phyloP scores from a whole-genome alignment of 1,140 invertebrate species.

The Drosophila baimaii region DNA sequence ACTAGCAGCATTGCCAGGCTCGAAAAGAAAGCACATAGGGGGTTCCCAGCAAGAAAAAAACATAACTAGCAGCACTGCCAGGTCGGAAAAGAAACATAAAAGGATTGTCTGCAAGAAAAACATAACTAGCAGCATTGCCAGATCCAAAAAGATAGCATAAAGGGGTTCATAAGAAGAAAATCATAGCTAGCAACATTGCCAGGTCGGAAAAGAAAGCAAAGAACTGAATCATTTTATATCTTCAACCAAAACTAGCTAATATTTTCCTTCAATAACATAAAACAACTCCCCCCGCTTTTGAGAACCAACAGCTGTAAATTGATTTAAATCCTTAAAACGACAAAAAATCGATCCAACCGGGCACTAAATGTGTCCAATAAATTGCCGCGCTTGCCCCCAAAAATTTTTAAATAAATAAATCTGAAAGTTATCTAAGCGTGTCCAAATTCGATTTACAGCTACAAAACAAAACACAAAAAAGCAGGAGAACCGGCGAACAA shows the following conservation, averaged over 20 bases:
- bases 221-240: no score
- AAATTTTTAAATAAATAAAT: constrained; percentile 75
- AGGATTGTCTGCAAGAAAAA: background rate
- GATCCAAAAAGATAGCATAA: background rate
- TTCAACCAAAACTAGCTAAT: no score
- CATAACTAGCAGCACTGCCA: background rate
- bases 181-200: no score
- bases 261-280: background rate
- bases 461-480: constrained; percentile 34
- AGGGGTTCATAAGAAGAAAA: background rate
- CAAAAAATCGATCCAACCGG: constrained; percentile 16
- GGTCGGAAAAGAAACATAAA: background rate
- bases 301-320: constrained; percentile 1
- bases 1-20: background rate
- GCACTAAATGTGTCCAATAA: constrained; percentile 52
- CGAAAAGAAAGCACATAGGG: background rate
- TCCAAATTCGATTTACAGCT: constrained; percentile 72
- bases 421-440: constrained; percentile 74
- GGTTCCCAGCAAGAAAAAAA: background rate
- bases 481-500: constrained; percentile 1
- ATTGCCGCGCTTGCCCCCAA: constrained; percentile 49
- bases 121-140: background rate
- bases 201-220: background rate
- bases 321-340: constrained; percentile 36
- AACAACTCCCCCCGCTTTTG: no score